Evolutionary conservation across 2,113 vertebrate species (phyloP), one percentile per base, ranked within the genome.

Genomic region (Athene cunicularia): DNA sequence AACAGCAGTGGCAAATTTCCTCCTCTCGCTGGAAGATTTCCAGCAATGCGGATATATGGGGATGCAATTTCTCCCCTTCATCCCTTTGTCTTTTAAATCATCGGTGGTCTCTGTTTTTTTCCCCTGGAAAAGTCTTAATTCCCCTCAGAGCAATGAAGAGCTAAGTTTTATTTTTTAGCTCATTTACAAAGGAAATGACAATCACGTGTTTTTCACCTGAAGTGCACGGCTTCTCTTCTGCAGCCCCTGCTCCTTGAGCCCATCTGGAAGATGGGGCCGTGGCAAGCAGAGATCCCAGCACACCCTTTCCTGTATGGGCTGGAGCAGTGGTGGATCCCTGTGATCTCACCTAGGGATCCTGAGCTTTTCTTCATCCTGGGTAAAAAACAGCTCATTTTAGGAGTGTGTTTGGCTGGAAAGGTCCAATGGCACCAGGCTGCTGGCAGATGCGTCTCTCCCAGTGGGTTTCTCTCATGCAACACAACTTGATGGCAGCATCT

Each of bases 391-490:
- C 62, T 79, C 66, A 13, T 67, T 75, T 1, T 24, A 53, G 75
- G 86, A 43, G 6, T 1, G 8, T 0, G 0, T 45, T 67, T 12
- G 47, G 70, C 52, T 17, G 26, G 64, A 70, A 58, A 55, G 22
- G 27, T 39, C 27, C 77, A 1, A 0, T 50, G 49, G 30, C 62
- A 39, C 33, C 47, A 16, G 47, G 41, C 50, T 80, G 39, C 49
- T 60, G 73, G 49, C 68, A 80, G 84, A 22, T 35, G 35, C 3
- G 1, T 43, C 55, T 74, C 64, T 58, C 66, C 85, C 70, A 53
- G 60, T 0, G 0, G 45, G 7, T 53, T 90, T 43, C 76, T 66
- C 39, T 14, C 82, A 62, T 8, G 4, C 9, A 26, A 5, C 12
- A 11, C 59, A 39, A 79, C 70, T 17, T n/a, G 39, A 41, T 63